Evolutionary conservation across 2,797 vertebrate species (phyloP).

Genomic region (Trichosurus vulpecula): DNA sequence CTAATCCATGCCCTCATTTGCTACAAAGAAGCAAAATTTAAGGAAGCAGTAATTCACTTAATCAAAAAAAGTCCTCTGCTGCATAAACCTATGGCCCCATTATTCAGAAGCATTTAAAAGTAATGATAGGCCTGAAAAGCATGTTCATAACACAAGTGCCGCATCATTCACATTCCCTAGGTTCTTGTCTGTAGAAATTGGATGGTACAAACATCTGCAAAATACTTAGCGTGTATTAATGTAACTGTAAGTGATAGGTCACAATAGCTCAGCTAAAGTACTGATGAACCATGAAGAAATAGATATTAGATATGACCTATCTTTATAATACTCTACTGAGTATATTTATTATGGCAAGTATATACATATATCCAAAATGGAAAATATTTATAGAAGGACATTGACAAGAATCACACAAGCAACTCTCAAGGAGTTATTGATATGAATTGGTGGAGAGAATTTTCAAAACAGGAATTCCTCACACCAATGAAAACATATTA

Average conservation of each 20-base stretch:
- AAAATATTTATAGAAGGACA: background rate
- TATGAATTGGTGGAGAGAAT: background rate
- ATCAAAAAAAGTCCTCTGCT: slow-evolving; percentile 34
- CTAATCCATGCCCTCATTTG: slow-evolving; percentile 38
- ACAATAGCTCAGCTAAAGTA: background rate
- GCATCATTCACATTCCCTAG: background rate
- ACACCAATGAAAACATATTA: background rate
- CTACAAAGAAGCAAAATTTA: slow-evolving; percentile 52
- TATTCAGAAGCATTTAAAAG: background rate
- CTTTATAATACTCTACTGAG: background rate
- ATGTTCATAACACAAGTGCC: background rate
- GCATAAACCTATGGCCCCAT: background rate
- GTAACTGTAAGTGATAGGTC: background rate
- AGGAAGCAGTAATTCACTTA: slow-evolving; percentile 34
- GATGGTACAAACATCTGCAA: slow-evolving; percentile 16
- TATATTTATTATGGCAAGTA: background rate
- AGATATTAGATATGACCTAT: background rate
- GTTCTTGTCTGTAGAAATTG: slow-evolving; percentile 6
- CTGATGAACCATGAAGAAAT: background rate
- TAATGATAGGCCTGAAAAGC: background rate
- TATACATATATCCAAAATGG: background rate
- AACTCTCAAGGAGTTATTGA: background rate
- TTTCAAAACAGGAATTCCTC: background rate
- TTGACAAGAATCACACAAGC: background rate
- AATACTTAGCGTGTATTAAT: background rate